Conservation (phyloP, 2,797 vertebrate genomes). For the Clamator glandarius region DNA sequence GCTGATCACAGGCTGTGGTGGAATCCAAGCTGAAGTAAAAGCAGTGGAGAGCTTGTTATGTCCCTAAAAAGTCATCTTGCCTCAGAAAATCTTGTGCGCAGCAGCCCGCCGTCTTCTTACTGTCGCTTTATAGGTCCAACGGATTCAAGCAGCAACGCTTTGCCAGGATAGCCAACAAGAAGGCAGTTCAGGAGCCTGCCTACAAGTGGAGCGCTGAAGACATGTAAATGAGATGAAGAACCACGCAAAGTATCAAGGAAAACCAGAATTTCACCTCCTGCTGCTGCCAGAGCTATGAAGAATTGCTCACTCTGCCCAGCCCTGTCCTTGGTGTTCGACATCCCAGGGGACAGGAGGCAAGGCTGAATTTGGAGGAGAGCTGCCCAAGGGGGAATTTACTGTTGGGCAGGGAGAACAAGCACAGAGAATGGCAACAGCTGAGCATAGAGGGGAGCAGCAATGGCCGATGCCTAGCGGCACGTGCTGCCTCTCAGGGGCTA, state of each 20-base stretch:
- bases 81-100: fast-evolving
- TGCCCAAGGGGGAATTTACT: background rate
- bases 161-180: conserved; percentile 88
- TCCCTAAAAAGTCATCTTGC: fast-evolving
- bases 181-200: conserved; percentile 89
- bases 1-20: fast-evolving
- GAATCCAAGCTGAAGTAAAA: background rate
- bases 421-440: fast-evolving
- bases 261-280: background rate
- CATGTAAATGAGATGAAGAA: conserved; percentile 79
- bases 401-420: background rate
- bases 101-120: background rate
- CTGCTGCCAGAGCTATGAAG: background rate
- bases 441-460: too few relatives aligned
- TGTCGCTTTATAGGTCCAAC: conserved; percentile 84
- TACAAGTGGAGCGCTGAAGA: conserved; percentile 99
- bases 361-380: background rate
- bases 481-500: background rate
- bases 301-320: background rate
- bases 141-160: conserved; percentile 96
- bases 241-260: fast-evolving
- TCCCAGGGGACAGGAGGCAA: fast-evolving
- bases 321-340: fast-evolving
- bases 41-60: fast-evolving
- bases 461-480: background rate